These are phyloP conservation scores for Drosophila yakuba DNA, from an alignment of 1,140 invertebrate species.

Conservation along the genomic window DNA sequence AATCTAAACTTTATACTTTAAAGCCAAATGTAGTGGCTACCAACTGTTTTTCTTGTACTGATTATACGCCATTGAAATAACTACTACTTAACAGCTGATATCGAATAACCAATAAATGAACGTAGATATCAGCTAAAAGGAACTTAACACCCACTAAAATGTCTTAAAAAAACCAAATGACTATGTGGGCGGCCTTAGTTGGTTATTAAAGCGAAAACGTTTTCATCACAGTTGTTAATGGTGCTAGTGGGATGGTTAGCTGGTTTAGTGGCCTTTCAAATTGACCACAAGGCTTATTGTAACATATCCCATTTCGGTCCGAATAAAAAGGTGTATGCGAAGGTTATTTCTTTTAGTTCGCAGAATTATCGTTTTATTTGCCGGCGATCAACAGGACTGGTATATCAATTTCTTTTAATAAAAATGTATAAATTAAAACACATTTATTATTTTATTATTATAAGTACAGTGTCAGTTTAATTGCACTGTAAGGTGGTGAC, in stretches of 20 bases:
- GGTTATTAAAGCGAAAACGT: neutral
- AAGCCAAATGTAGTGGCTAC: neutral
- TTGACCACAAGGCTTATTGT: conserved; percentile 23
- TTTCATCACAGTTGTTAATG: neutral
- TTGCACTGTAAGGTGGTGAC: neutral
- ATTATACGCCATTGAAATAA: conserved; percentile 1
- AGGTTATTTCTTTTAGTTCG: too few relatives aligned
- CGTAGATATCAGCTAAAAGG: neutral
- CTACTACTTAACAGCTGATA: neutral
- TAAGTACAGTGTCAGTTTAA: neutral
- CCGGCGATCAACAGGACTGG: neutral
- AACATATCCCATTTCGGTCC: too few relatives aligned
- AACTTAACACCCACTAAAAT: neutral
- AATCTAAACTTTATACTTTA: neutral
- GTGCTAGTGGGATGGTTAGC: neutral
- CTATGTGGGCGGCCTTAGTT: neutral
- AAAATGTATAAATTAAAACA: too few relatives aligned
- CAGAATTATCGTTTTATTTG: neutral
- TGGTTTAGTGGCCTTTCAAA: neutral
- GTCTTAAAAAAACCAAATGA: conserved; percentile 1
- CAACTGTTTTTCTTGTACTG: neutral
- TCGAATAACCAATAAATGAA: neutral
- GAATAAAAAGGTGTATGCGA: too few relatives aligned
- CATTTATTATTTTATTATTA: too few relatives aligned
- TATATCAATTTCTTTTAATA: neutral